phyloP scores from a whole-genome alignment of 2,797 vertebrate species.

The Cercopithecus mitis region DNA sequence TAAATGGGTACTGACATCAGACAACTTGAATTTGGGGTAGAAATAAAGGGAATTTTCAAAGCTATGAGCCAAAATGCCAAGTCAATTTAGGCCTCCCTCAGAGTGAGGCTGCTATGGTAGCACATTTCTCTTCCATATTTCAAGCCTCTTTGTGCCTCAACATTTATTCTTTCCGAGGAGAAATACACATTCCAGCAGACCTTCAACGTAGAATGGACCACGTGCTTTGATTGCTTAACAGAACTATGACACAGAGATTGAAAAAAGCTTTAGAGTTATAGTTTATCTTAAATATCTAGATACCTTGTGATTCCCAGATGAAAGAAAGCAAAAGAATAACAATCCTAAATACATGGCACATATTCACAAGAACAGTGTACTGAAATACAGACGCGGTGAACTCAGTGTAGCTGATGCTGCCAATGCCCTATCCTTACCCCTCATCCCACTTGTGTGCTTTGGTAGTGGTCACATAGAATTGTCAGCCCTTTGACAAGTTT shows the following conservation, averaged over 20 bases:
- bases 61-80: not conserved
- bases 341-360: not conserved
- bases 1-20: conserved; percentile 19
- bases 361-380: not conserved
- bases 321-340: not conserved
- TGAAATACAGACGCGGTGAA: accelerated
- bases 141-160: not conserved
- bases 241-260: not conserved
- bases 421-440: not conserved
- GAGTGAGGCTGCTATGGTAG: not conserved
- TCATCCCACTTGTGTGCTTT: not conserved
- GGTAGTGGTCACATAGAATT: not conserved
- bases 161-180: not conserved
- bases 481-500: not conserved
- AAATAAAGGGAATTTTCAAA: conserved; percentile 19
- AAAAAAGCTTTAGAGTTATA: not conserved
- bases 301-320: not conserved
- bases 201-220: not conserved
- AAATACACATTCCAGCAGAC: not conserved
- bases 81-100: not conserved
- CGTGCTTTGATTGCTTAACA: not conserved
- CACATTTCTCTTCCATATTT: not conserved
- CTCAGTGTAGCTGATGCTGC: not conserved
- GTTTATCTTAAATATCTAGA: not conserved
- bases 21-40: not conserved